Evolutionary conservation across 2,113 vertebrate species (phyloP).

Genomic region (Elephantulus edwardii): DNA sequence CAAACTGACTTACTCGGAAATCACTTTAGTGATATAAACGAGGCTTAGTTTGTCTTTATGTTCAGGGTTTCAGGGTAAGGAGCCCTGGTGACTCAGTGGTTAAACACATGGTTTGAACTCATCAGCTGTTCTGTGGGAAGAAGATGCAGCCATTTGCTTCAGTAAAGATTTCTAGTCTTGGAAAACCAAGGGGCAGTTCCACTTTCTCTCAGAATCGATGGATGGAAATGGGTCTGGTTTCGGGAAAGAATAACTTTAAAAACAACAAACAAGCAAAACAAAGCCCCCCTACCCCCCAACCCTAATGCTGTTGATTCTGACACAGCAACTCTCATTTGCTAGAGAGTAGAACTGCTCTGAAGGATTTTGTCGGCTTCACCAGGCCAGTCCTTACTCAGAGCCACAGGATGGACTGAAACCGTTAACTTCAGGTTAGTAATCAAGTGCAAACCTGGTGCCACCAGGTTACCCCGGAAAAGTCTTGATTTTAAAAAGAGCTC

Average conservation of each 20-base stretch:
- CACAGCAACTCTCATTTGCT: neutral
- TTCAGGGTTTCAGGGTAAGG: slow-evolving; percentile 73
- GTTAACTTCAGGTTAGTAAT: neutral
- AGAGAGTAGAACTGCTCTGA: neutral
- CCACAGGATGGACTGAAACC: neutral
- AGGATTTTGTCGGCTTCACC: neutral
- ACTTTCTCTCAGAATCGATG: neutral
- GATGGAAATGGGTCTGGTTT: neutral
- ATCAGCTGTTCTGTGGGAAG: neutral
- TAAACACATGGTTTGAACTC: neutral
- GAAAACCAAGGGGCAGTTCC: neutral
- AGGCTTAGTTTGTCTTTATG: slow-evolving; percentile 77
- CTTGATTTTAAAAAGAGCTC: slow-evolving; percentile 39
- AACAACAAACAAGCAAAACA: no score
- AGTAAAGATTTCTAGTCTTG: neutral
- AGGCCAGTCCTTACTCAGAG: neutral
- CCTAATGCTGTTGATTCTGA: neutral
- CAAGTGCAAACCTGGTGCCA: neutral
- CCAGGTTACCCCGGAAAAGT: slow-evolving; percentile 37
- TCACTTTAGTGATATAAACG: slow-evolving; percentile 76
- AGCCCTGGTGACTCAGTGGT: neutral
- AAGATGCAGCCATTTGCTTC: neutral
- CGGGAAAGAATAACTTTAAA: no score
- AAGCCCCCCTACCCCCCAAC: no score
- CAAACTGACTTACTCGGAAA: slow-evolving; percentile 77